Evolutionary conservation across 2,113 vertebrate species (phyloP), one percentile per base, ranked within the genome.

Genomic region (Leiothrix lutea): DNA sequence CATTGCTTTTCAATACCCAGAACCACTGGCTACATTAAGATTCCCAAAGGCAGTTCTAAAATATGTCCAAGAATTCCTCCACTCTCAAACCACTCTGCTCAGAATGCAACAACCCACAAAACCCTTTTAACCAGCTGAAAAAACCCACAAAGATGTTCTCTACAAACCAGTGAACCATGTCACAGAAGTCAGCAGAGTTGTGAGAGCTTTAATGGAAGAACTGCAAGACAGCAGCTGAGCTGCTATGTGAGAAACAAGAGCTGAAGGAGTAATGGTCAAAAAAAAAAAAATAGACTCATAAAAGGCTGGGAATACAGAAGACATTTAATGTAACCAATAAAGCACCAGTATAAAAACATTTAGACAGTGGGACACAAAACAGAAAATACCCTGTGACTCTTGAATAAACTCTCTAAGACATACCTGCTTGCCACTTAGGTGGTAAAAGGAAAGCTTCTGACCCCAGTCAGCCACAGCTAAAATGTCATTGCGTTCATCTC

Each of bases 361-460:
- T 12, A 25, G 22, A 53, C 29, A 6, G 31, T 2, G 42, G 31
- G 44, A 70, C 67, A 90, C n/a, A 51, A 53, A 62, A 58, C 9
- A 45, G 53, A 33, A 88, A 78, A 71, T 17, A 35, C 8, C 8
- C 31, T 45, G 54, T 13, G 44, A 47, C 23, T 44, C 61, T 25
- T 38, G 53, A 73, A 42, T 7, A 25, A 60, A 14, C 33, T 77
- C 53, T 48, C 36, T n/a, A 57, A 24, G 56, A 74, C 97, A 54
- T 97, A 99, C 99, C 98, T 99, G 99, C 80, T 99, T 99, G 86
- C 99, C 99, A 97, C 99, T 99, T 50, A 99, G 99, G 79, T 99
- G 99, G 97, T 99, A 99, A 97, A 99, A 99, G 75, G 99, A 99
- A 94, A 99, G 98, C 81, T 98, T 99, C 97, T 99, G 99, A 69